phyloP scores from a whole-genome alignment of 2,797 vertebrate species.

The Malacoctenus gilli region DNA sequence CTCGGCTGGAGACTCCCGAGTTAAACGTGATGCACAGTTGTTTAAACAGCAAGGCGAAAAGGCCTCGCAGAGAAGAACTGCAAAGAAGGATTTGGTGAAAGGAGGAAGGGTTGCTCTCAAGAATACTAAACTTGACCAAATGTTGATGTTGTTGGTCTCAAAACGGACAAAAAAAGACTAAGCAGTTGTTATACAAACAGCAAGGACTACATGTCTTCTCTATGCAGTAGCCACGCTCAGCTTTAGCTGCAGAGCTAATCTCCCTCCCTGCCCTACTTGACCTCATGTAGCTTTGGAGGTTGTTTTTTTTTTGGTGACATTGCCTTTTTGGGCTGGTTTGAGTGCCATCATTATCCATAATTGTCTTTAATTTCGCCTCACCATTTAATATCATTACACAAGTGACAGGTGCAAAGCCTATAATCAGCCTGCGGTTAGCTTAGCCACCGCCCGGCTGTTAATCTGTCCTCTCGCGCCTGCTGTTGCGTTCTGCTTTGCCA shows the following conservation, averaged over 20 bases:
- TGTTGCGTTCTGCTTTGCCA: slow-evolving; percentile 52
- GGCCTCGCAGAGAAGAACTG: neutral
- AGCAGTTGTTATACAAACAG: neutral
- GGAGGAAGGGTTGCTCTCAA: no score
- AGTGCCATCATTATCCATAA: slow-evolving; percentile 66
- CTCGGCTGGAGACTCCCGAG: slow-evolving; percentile 24
- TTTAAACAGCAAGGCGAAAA: slow-evolving; percentile 16
- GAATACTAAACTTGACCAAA: no score
- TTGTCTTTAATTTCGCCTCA: slow-evolving; percentile 71
- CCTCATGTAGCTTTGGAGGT: slow-evolving; percentile 15
- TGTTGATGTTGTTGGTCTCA: no score
- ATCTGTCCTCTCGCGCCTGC: slow-evolving; percentile 61
- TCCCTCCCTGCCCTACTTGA: slow-evolving; percentile 17
- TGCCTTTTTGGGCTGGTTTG: slow-evolving; percentile 23
- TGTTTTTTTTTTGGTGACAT: slow-evolving; percentile 21
- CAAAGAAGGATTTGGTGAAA: no score
- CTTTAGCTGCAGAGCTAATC: slow-evolving; percentile 16
- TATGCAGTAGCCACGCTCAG: slow-evolving; percentile 37
- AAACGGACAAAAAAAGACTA: no score
- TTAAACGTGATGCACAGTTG: slow-evolving; percentile 26
- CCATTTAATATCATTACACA: slow-evolving; percentile 76
- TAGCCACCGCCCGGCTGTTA: slow-evolving; percentile 52
- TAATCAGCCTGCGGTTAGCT: slow-evolving; percentile 72
- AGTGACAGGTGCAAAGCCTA: slow-evolving; percentile 80
- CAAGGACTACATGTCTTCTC: slow-evolving; percentile 16